Base-by-base conservation (phyloP, 2,888 invertebrate genomes). In the Hermodice carunculata region DNA sequence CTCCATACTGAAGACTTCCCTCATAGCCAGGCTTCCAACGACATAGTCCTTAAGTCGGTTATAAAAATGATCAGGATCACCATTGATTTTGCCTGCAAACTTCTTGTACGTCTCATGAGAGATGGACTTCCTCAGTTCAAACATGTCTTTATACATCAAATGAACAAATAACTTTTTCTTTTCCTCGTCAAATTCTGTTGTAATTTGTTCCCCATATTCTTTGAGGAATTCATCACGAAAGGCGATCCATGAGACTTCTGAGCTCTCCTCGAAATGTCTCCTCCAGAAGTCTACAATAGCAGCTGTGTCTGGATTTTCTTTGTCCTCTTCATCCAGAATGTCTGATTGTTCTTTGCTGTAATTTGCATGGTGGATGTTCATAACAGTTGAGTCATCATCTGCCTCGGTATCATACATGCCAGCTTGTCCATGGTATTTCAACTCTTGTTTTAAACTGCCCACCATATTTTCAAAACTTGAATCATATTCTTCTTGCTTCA, bases 1-100 rank as follows among this genome's bases (percentile, higher is more conserved):
- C 32, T 78, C 75, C 80, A 81, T 81, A 64, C 74, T 70, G 49
- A 81, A 75, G 31, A 81, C 79, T 54, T 78, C 76, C 43, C 75
- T 66, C 65, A 80, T 78, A 2, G 84, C 80, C 31, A 79, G 70
- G 14, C 79, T 77, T 5, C 78, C 79, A 11, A 81, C 69, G 3
- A 78, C 77, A 28, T 78, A 78, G 19, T 83, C 78, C 24, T 79
- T 69, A 5, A 86, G 70, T 1, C 76, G 62, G 19, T 75, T 69
- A 52, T 69, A 78, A 67, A 79, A 81, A 11, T 74, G 66, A 40
- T 78, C 72, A 11, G 74, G 71, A 42, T 75, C 70, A 3, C n/a
- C n/a, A n/a, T n/a, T n/a, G n/a, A n/a, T 76, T 31, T 72, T 66
- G n/a, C 66, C 71, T 60, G 74, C 73, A 60, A 78, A 79, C 17